phyloP scores from a whole-genome alignment of 2,797 vertebrate species.

The Orientallactaga sibirica region DNA sequence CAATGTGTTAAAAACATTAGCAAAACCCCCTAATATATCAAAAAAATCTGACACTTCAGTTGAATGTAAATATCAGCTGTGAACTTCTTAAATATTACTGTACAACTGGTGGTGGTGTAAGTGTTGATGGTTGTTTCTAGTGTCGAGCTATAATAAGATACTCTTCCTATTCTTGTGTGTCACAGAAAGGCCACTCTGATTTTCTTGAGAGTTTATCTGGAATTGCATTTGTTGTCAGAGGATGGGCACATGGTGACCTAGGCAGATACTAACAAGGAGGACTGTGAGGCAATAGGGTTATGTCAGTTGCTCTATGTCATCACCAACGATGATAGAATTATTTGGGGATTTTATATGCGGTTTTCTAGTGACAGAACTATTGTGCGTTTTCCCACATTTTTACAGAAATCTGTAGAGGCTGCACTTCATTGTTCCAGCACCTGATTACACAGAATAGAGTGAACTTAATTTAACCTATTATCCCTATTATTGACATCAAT shows the following conservation, averaged over 20 bases:
- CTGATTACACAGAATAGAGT: background rate
- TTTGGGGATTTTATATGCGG: background rate
- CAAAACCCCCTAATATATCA: slow-evolving; percentile 22
- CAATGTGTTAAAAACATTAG: background rate
- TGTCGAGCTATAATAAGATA: background rate
- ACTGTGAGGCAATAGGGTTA: background rate
- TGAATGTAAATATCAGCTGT: background rate
- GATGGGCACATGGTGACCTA: background rate
- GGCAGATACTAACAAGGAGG: background rate
- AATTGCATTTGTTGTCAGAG: background rate
- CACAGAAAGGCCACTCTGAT: background rate
- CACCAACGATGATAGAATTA: background rate
- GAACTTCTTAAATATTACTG: background rate
- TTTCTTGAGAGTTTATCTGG: background rate
- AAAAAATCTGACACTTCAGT: background rate
- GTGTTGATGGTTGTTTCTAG: background rate
- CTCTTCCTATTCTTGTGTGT: background rate
- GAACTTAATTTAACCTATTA: background rate
- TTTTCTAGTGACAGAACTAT: background rate
- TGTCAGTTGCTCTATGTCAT: rapidly evolving
- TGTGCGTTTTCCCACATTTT: background rate
- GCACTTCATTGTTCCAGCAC: background rate
- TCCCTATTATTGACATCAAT: background rate
- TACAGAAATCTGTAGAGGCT: background rate
- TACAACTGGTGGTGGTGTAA: background rate